Percentiles rank a stretch among this genome's conserved stretches.
Conservation (phyloP, 2,797 vertebrate species). For the Danio aesculapii region DNA sequence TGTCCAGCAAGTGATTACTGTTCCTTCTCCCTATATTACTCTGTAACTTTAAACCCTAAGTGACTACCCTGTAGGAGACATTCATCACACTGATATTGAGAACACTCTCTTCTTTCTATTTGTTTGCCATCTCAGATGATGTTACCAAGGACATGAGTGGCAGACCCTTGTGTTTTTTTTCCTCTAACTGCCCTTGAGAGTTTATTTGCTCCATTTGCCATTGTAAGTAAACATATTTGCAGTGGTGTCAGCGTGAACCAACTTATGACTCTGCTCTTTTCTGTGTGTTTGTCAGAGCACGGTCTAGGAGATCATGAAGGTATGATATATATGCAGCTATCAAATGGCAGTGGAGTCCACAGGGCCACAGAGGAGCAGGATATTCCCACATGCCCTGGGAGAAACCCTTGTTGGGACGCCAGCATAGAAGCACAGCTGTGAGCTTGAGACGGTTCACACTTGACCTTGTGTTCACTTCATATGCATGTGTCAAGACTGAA, state of each 20-base stretch:
- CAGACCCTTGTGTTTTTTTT: conserved; percentile 31
- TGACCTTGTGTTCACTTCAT: conserved; percentile 70
- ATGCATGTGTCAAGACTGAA: conserved; percentile 46
- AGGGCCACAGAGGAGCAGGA: conserved; percentile 49
- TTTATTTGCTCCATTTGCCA: conserved; percentile 67
- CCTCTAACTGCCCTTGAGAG: conserved; percentile 40
- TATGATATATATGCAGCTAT: conserved; percentile 79
- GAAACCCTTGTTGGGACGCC: conserved; percentile 63
- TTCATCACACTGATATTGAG: conserved; percentile 33
- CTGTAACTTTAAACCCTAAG: conserved; percentile 14
- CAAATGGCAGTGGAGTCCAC: conserved; percentile 69
- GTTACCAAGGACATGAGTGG: conserved; percentile 42
- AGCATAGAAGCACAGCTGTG: conserved; percentile 72
- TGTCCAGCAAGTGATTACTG: neutral
- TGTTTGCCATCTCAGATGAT: conserved; percentile 38
- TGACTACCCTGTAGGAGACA: neutral
- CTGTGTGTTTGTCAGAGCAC: conserved; percentile 71
- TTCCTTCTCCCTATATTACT: conserved; percentile 5
- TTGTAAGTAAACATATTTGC: conserved; percentile 79
- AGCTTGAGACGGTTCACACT: conserved; percentile 60
- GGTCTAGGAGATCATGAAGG: conserved; percentile 71
- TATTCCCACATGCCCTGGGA: conserved; percentile 67
- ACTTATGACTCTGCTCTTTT: conserved; percentile 72
- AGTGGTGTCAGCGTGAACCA: conserved; percentile 74
- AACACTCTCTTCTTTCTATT: conserved; percentile 36